These are phyloP conservation scores for Struthidea cinerea DNA, from an alignment of 2,113 vertebrate genomes.

Conservation along the genomic window DNA sequence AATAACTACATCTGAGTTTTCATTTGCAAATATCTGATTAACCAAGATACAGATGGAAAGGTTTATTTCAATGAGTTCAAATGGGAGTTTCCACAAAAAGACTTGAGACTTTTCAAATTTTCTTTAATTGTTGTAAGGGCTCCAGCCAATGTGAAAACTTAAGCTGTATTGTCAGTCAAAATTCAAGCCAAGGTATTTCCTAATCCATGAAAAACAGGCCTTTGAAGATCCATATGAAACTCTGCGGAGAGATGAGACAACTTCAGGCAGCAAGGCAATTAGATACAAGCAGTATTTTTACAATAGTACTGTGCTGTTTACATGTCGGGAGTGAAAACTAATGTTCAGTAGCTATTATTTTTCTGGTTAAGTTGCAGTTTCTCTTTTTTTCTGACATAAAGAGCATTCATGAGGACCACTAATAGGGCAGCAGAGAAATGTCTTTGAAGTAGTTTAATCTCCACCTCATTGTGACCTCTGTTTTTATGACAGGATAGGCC, in stretches of 20 bases:
- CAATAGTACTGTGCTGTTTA: not conserved
- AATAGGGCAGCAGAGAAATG: not conserved
- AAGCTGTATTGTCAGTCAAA: not conserved
- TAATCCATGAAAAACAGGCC: not conserved
- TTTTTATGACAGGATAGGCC: not conserved
- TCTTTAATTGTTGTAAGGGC: not conserved
- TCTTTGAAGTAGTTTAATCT: not conserved
- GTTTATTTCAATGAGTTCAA: not conserved
- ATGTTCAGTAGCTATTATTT: not conserved
- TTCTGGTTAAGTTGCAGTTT: not conserved
- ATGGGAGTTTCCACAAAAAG: not conserved
- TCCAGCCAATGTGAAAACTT: not conserved
- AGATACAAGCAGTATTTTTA: not conserved
- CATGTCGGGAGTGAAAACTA: not conserved
- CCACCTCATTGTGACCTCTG: not conserved
- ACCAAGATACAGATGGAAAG: not conserved
- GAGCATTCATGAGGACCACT: not conserved
- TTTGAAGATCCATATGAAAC: not conserved
- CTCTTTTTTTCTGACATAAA: not conserved
- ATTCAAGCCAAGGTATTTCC: not conserved
- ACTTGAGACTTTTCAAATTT: not conserved
- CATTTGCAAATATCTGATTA: not conserved
- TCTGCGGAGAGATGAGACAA: not conserved
- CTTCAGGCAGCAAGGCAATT: not conserved
- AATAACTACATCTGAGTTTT: not conserved